Base-by-base conservation (phyloP, 1,140 invertebrate species). In the Prorops nasuta region DNA sequence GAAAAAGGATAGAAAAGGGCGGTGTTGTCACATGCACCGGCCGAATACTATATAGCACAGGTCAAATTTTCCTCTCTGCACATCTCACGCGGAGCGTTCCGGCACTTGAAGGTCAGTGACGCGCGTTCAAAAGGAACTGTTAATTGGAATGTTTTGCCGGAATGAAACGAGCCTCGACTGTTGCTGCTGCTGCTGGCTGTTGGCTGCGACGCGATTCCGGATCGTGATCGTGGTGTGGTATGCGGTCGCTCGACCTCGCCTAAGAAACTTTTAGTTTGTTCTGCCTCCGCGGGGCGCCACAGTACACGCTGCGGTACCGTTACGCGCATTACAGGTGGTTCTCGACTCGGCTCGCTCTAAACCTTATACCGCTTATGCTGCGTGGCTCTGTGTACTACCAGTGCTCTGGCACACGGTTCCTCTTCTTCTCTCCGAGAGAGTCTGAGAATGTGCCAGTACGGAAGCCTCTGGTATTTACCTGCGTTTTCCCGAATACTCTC, bases 211-310 rank as follows among this genome's bases (percentile, higher is more conserved):
- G 58, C 54, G 59, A 60, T 62, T 54, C 58, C 54, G 22, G 43
- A 64, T 54, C 60, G 51, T n/a, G n/a, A n/a, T n/a, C n/a, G n/a
- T n/a, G n/a, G n/a, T n/a, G 49, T 70, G 71, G 72, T 74, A 76
- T 77, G 73, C 71, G 69, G 64, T 12, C 50, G 46, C 36, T 74
- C 74, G 74, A 76, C 73, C 73, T 77, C 74, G 72, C 72, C 73
- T 77, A 71, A 63, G 62, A 66, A 63, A 44, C 43, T 32, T 37
- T 34, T 69, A 69, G 63, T 68, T 69, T 28, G 16, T 21, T 12
- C 28, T 20, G 39, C 44, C 50, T 45, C 58, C 63, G 54, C 43
- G 59, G 51, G 72, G 71, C 71, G 74, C 74, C 74, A 77, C 73
- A 48, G 54, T 74, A 58, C 72, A 55, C 46, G 34, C 49, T 15